Conservation (phyloP, 2,888 invertebrate genomes). For the Proisotoma minuta region DNA sequence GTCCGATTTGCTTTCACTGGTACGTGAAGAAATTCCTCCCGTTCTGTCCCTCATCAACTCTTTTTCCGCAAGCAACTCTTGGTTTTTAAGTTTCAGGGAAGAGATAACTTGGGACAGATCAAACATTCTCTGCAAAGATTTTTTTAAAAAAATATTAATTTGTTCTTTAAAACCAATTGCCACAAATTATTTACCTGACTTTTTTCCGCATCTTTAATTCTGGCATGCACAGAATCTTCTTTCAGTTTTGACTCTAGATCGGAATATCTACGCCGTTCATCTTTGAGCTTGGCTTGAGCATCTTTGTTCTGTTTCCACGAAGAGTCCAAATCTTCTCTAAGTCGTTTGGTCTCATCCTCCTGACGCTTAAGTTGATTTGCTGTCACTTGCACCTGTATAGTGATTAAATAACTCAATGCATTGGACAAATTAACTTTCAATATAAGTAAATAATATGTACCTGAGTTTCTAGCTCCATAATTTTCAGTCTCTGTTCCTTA, state of each 20-base stretch:
- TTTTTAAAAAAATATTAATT: constrained; percentile 14
- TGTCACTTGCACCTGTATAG: constrained; percentile 71
- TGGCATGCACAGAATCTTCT: constrained; percentile 46
- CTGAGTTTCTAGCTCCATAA: constrained; percentile 94
- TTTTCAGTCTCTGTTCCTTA: constrained; percentile 88
- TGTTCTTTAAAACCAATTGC: background rate
- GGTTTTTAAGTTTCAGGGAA: constrained; percentile 62
- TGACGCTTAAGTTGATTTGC: constrained; percentile 69
- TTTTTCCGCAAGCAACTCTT: constrained; percentile 89
- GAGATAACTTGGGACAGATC: constrained; percentile 44
- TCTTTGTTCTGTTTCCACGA: constrained; percentile 70
- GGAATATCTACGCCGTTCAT: constrained; percentile 72
- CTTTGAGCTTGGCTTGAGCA: constrained; percentile 66
- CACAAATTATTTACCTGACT: constrained; percentile 41
- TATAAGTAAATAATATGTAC: constrained; percentile 46
- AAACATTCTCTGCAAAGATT: constrained; percentile 41
- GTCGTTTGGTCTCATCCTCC: constrained; percentile 83
- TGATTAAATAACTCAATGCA: no score
- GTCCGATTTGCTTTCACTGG: constrained; percentile 35
- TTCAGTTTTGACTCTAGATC: constrained; percentile 61
- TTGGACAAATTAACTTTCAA: no score
- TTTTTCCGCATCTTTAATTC: constrained; percentile 46
- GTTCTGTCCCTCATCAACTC: constrained; percentile 70
- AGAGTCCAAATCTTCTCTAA: constrained; percentile 73
- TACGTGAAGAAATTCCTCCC: constrained; percentile 29